Base-by-base conservation (phyloP, 2,113 vertebrate species). In the Marmota monax region DNA sequence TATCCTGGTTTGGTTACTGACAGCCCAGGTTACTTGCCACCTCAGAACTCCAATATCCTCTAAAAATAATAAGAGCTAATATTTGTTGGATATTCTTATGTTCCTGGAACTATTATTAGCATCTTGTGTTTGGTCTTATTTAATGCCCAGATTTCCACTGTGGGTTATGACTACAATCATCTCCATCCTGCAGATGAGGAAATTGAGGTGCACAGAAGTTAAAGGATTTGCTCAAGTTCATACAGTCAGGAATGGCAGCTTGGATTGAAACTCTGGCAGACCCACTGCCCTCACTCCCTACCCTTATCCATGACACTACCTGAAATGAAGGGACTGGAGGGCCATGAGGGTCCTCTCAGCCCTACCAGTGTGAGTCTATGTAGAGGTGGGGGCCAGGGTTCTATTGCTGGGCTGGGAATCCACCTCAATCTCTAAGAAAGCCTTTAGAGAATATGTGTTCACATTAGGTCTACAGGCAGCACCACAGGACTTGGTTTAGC, bases 101-200 rank as follows among this genome's bases (percentile, higher is more conserved):
- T 69, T 90, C 83, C 45, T 22, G 32, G 80, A 90, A 80, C 51
- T 42, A n/a, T 39, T 23, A 61, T 53, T 51, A 39, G 48, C 51
- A 67, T 72, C 65, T 56, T 42, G 37, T 82, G 48, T 42, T 23
- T 3, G 4, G 73, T 88, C 34, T 94, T 90, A 20, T 76, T 79
- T 73, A 45, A 45, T 48, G 69, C 83, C 96, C 87, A 37, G 56
- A 48, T 45, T 45, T 97, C 84, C 61, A 20, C 53, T 42, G 39
- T 84, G 27, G 45, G 14, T 17, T 48, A 27, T 32, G 72, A 82
- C 37, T 76, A 25, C 39, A 48, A 69, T 92, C 63, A 63, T 73
- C 53, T 94, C n/a, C 39, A 17, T 94, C 89, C 92, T 80, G 79
- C 39, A 92, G 39, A 39, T 63, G 56, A 83, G 70, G 78, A 92